Evolutionary conservation across 2,113 vertebrate genomes (phyloP).

Genomic region (Pluvianellus socialis): DNA sequence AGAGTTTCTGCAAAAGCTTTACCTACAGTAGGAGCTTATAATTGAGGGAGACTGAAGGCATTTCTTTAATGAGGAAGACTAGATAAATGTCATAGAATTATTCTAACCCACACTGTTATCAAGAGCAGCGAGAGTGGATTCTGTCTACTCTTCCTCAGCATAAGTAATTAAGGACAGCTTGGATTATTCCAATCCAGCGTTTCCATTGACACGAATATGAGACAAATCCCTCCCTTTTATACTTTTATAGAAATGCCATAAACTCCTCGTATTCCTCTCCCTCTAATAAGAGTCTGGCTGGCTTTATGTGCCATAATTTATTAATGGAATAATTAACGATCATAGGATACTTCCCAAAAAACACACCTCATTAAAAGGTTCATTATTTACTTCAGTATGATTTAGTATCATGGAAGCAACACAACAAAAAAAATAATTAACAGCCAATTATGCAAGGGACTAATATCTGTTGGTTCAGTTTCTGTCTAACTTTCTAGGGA

Average conservation of each 20-base stretch:
- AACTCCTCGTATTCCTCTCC: not conserved
- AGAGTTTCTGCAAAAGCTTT: not conserved
- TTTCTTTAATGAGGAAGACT: not conserved
- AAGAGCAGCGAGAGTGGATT: not conserved
- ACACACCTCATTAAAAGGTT: not conserved
- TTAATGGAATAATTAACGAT: not conserved
- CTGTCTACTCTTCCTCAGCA: not conserved
- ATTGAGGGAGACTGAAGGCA: not conserved
- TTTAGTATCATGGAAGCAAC: not conserved
- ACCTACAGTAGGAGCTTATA: not conserved
- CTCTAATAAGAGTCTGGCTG: not conserved
- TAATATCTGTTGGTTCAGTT: not conserved
- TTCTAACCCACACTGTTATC: not conserved
- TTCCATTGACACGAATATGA: not conserved
- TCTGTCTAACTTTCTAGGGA: not conserved
- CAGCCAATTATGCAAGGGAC: not conserved
- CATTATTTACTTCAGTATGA: not conserved
- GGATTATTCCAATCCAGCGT: not conserved
- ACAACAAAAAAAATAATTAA: not conserved
- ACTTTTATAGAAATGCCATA: not conserved
- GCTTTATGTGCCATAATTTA: not conserved
- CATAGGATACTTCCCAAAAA: not conserved
- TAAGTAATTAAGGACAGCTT: not conserved
- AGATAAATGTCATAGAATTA: not conserved
- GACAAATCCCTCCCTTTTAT: not conserved